Percentiles rank a stretch among this genome's conserved stretches.
phyloP scores from a whole-genome alignment of 2,888 invertebrate genomes.

The Agonopterix heracliana region DNA sequence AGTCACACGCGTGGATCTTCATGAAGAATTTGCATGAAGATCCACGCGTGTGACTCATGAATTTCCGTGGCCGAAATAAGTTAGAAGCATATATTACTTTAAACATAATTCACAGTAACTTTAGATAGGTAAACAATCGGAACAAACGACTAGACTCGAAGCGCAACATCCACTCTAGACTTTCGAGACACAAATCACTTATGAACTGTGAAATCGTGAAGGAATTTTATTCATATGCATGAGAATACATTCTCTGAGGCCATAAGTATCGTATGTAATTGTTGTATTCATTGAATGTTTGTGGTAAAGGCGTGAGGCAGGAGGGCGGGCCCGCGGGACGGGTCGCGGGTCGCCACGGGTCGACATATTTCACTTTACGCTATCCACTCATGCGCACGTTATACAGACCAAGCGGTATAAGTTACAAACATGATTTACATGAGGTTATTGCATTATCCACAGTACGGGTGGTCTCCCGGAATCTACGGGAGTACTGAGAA shows the following conservation, averaged over 20 bases:
- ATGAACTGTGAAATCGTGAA: constrained; percentile 4
- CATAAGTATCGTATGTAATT: constrained; percentile 4
- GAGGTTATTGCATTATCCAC: constrained; percentile 31
- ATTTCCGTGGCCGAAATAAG: too few relatives aligned
- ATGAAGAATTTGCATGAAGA: too few relatives aligned
- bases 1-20: too few relatives aligned
- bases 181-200: too few relatives aligned
- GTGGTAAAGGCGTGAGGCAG: constrained; percentile 1
- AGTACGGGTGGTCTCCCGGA: constrained; percentile 44
- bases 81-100: too few relatives aligned
- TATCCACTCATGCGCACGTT: constrained; percentile 17
- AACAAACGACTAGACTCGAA: too few relatives aligned
- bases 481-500: constrained; percentile 24
- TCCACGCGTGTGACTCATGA: too few relatives aligned
- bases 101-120: too few relatives aligned
- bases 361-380: constrained; percentile 14
- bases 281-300: constrained; percentile 10
- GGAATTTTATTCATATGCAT: constrained; percentile 4
- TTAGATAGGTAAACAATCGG: too few relatives aligned
- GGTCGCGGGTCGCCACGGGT: constrained; percentile 19
- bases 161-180: too few relatives aligned
- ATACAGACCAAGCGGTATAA: constrained; percentile 29
- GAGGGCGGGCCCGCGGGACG: constrained; percentile 9
- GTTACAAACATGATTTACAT: constrained; percentile 17
- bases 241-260: background rate